Percentiles rank a stretch among this genome's conserved stretches.
Conservation (phyloP, 2,113 vertebrate genomes). For the Phrynocephalus versicolor region DNA sequence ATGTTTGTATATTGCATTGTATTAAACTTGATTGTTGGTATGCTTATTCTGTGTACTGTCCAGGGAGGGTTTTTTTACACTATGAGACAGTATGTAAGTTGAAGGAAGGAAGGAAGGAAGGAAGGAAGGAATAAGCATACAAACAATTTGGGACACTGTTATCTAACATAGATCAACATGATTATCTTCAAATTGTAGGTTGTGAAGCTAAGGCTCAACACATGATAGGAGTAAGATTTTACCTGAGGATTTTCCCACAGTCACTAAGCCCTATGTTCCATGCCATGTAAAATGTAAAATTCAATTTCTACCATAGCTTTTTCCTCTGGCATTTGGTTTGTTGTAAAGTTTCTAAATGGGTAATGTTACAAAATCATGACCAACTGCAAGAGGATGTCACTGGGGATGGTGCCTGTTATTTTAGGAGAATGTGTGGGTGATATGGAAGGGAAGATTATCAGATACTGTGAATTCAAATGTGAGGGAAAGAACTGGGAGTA, state of each 20-base stretch:
- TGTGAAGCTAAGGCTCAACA: background rate
- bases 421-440: slow-evolving; percentile 11
- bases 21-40: too few relatives aligned
- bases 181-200: background rate
- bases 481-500: background rate
- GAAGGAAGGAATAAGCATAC: background rate
- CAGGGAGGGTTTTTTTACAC: too few relatives aligned
- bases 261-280: too few relatives aligned
- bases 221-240: background rate
- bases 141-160: background rate
- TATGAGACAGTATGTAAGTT: too few relatives aligned
- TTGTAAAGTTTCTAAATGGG: background rate
- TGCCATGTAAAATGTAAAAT: background rate
- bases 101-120: too few relatives aligned
- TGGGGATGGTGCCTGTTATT: background rate
- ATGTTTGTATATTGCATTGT: too few relatives aligned
- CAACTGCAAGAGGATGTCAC: slow-evolving; percentile 4
- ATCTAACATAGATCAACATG: background rate
- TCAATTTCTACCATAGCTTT: background rate
- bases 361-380: background rate
- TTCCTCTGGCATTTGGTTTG: background rate
- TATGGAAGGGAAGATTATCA: background rate
- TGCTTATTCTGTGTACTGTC: too few relatives aligned
- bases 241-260: background rate
- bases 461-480: background rate